These are phyloP conservation scores for Heliconius hortense DNA, from an alignment of 2,888 invertebrate genomes.

Conservation along the genomic window DNA sequence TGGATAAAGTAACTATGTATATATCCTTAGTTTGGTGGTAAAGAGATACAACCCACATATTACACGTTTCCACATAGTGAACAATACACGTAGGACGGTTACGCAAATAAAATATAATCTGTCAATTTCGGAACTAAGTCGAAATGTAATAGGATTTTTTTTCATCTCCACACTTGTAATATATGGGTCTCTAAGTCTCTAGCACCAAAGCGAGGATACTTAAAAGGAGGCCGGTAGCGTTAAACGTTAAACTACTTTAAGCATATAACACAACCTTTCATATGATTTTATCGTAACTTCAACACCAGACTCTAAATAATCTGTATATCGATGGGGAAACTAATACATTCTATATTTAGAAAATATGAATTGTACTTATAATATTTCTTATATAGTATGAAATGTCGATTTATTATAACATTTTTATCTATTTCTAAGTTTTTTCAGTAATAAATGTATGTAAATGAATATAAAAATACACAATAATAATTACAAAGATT, in stretches of 20 bases:
- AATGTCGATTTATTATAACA: not conserved
- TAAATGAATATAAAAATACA: constrained; percentile 1
- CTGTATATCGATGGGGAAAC: constrained; percentile 23
- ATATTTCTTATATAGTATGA: not conserved
- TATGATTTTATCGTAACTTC: constrained; percentile 22
- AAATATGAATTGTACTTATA: not conserved
- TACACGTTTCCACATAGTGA: not conserved
- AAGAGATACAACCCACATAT: not conserved
- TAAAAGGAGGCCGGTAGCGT: constrained; percentile 30
- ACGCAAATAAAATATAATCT: too few relatives aligned
- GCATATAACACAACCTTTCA: constrained; percentile 67
- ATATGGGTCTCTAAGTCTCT: not conserved
- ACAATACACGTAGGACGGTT: too few relatives aligned
- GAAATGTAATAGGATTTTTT: too few relatives aligned
- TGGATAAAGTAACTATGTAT: not conserved
- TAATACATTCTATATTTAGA: not conserved
- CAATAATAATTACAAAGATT: not conserved
- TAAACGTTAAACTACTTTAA: constrained; percentile 48
- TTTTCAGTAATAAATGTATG: not conserved
- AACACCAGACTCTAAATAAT: constrained; percentile 10
- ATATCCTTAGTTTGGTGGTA: not conserved
- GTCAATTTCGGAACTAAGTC: too few relatives aligned
- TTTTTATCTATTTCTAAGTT: not conserved
- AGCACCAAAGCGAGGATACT: too few relatives aligned
- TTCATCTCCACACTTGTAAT: too few relatives aligned